Percentiles rank a stretch among this genome's conserved stretches.
phyloP scores from a whole-genome alignment of 30 jellyfish, hydroid and myxozoan genomes.

The Aurelia aurita region DNA sequence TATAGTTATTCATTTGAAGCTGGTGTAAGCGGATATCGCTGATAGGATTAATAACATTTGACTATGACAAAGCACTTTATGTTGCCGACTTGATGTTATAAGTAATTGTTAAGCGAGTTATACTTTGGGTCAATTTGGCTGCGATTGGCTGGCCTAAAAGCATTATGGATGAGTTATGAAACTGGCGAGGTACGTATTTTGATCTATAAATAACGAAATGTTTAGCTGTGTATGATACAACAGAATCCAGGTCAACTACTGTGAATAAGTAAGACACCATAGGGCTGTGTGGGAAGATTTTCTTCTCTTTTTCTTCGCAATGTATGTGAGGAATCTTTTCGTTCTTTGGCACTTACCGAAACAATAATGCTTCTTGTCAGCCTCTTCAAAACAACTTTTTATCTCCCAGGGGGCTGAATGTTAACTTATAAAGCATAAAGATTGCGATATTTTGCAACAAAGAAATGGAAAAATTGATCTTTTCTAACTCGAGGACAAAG shows the following conservation, averaged over 20 bases:
- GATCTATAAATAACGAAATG: conserved; percentile 1
- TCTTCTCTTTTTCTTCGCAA: background rate
- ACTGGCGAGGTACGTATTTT: background rate
- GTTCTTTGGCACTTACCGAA: background rate
- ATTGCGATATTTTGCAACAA: no score
- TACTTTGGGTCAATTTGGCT: no score
- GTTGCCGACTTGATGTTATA: conserved; percentile 9
- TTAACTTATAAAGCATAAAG: no score
- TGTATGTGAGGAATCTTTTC: background rate
- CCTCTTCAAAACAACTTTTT: background rate
- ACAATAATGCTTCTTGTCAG: background rate
- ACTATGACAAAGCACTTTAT: conserved; percentile 3
- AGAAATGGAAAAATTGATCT: no score
- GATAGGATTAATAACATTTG: background rate
- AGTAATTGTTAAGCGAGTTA: background rate
- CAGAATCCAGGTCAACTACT: background rate
- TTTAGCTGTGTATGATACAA: background rate
- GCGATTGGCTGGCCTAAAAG: no score
- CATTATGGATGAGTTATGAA: background rate
- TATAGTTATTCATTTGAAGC: conserved; percentile 11
- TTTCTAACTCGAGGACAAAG: no score
- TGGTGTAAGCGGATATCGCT: conserved; percentile 23
- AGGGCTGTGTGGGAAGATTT: background rate
- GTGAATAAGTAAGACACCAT: background rate
- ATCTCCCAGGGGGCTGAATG: no score